phyloP scores from a whole-genome alignment of 2,888 invertebrate species.

The Papilio protenor region DNA sequence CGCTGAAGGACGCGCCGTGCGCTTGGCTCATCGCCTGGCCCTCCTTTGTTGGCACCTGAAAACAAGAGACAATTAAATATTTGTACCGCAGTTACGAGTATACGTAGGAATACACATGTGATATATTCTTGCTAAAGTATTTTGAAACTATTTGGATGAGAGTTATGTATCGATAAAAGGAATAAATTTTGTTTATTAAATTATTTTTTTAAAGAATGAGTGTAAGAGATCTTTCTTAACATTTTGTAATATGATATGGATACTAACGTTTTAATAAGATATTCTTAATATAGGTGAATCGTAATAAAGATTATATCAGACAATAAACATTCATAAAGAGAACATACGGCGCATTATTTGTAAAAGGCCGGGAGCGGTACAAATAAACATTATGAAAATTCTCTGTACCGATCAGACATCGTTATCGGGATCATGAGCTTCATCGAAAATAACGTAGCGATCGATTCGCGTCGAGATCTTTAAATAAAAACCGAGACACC shows the following conservation, averaged over 20 bases:
- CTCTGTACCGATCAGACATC: conserved; percentile 15
- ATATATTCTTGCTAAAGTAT: too few relatives aligned
- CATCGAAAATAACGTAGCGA: conserved; percentile 26
- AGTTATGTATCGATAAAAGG: too few relatives aligned
- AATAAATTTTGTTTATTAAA: too few relatives aligned
- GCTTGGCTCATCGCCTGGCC: conserved; percentile 87
- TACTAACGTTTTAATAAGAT: not conserved
- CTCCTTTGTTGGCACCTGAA: conserved; percentile 88
- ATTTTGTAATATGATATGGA: not conserved
- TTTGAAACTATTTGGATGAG: too few relatives aligned
- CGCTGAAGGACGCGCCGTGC: conserved; percentile 89
- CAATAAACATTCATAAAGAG: conserved; percentile 4
- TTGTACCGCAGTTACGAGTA: too few relatives aligned
- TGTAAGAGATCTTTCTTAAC: not conserved
- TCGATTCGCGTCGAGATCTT: conserved; percentile 12
- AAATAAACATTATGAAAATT: conserved; percentile 30
- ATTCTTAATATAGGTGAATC: conserved; percentile 1
- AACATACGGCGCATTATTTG: conserved; percentile 7
- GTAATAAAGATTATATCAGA: conserved; percentile 11
- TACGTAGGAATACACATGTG: too few relatives aligned
- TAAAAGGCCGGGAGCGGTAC: conserved; percentile 22
- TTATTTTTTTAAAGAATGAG: not conserved
- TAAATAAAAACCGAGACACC: conserved; percentile 25
- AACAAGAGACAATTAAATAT: not conserved
- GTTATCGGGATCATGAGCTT: conserved; percentile 21